These are phyloP conservation scores for Orthonevra nobilis DNA, from an alignment of 2,888 invertebrate genomes.

Conservation along the genomic window DNA sequence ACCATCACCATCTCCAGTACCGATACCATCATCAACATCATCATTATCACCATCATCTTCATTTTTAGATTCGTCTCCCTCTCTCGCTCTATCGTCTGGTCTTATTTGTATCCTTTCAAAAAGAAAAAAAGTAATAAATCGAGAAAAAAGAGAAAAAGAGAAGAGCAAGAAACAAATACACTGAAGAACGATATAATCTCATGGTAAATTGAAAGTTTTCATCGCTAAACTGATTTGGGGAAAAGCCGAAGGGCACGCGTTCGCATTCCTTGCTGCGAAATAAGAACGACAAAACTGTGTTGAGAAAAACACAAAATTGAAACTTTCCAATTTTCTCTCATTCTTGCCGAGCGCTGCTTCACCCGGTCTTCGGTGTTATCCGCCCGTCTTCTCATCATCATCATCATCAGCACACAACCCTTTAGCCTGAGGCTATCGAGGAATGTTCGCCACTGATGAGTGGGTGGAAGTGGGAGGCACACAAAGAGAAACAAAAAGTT, in stretches of 20 bases:
- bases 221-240: slow-evolving; percentile 62
- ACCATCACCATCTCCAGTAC: slow-evolving; percentile 31
- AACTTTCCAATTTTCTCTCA: slow-evolving; percentile 51
- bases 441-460: slow-evolving; percentile 35
- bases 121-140: background rate
- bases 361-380: slow-evolving; percentile 15
- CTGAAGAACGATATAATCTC: slow-evolving; percentile 54
- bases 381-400: slow-evolving; percentile 30
- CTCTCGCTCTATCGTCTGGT: slow-evolving; percentile 14
- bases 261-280: slow-evolving; percentile 46
- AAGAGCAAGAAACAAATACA: slow-evolving; percentile 5
- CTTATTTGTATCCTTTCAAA: slow-evolving; percentile 40
- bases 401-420: slow-evolving; percentile 44
- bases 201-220: slow-evolving; percentile 69
- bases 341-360: background rate
- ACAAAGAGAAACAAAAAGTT: slow-evolving; percentile 20
- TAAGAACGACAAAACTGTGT: slow-evolving; percentile 5
- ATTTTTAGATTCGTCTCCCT: slow-evolving; percentile 17
- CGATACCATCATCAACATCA: slow-evolving; percentile 23
- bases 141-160: background rate
- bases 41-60: slow-evolving; percentile 6
- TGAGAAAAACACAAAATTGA: slow-evolving; percentile 9
- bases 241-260: slow-evolving; percentile 61
- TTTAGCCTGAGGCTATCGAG: slow-evolving; percentile 54
- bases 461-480: background rate